These are phyloP conservation scores for Sternarchorhynchus goeldii DNA, from an alignment of 2,797 vertebrate species.

Conservation along the genomic window DNA sequence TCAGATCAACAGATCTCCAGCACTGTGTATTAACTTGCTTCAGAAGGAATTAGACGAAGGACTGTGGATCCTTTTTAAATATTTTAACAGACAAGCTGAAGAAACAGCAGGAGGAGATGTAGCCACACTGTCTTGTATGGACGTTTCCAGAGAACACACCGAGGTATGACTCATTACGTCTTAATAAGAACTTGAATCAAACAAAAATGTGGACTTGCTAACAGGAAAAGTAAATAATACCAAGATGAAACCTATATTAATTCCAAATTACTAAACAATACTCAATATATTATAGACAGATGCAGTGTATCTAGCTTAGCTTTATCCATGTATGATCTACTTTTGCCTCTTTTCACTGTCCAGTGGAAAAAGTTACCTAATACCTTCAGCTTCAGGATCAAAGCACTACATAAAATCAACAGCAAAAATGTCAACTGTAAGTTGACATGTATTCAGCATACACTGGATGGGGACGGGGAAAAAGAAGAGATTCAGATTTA, in stretches of 20 bases:
- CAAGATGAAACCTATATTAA: constrained; percentile 10
- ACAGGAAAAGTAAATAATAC: constrained; percentile 28
- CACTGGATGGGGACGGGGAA: background rate
- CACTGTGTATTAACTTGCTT: constrained; percentile 58
- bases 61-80: constrained; percentile 54
- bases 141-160: constrained; percentile 31
- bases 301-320: no score
- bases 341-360: no score
- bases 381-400: constrained; percentile 21
- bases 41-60: constrained; percentile 57
- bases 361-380: constrained; percentile 11
- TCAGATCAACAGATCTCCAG: constrained; percentile 65
- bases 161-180: constrained; percentile 52
- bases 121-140: constrained; percentile 46
- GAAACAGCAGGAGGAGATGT: constrained; percentile 23
- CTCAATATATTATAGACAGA: no score
- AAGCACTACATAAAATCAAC: background rate
- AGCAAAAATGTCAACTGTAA: no score
- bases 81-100: constrained; percentile 55
- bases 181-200: constrained; percentile 54
- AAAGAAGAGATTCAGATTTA: background rate
- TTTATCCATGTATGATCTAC: no score
- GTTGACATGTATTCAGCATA: background rate
- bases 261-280: no score
- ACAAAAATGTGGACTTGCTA: constrained; percentile 29